Evolutionary conservation across 2,113 vertebrate species (phyloP).

Genomic region (Xiphias gladius): DNA sequence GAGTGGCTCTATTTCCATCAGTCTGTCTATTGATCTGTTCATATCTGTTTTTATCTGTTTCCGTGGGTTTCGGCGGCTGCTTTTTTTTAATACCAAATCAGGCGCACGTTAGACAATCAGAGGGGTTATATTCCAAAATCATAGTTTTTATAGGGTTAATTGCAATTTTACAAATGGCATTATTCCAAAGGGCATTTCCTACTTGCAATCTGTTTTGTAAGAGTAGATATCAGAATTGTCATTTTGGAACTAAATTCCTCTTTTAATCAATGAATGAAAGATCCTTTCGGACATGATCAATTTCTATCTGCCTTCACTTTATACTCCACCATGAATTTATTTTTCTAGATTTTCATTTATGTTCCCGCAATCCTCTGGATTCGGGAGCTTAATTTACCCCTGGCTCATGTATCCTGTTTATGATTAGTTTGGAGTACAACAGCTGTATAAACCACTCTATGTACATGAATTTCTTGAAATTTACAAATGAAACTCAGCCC

Average conservation of each 20-base stretch:
- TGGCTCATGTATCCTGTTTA: not conserved
- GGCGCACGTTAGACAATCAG: slow-evolving; percentile 15
- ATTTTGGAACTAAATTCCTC: not conserved
- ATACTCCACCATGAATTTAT: not conserved
- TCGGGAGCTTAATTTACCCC: not conserved
- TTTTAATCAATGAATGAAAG: not conserved
- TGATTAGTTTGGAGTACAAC: not conserved
- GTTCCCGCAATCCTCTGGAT: not conserved
- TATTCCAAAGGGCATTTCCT: not conserved
- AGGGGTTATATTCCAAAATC: slow-evolving; percentile 14
- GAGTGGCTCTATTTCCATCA: slow-evolving; percentile 59
- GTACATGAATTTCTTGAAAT: not conserved
- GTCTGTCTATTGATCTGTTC: slow-evolving; percentile 43
- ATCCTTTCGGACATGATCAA: not conserved
- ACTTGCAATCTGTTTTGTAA: not conserved
- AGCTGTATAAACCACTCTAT: not conserved
- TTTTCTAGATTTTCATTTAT: not conserved
- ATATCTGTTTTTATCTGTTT: slow-evolving; percentile 47
- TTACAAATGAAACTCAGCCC: not conserved
- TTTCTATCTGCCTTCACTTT: not conserved
- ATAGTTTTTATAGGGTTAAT: not conserved
- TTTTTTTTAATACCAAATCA: slow-evolving; percentile 2
- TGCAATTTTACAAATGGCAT: not conserved
- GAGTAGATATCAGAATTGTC: not conserved
- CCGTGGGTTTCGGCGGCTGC: slow-evolving; percentile 21